Base-by-base conservation (phyloP, 2,888 invertebrate species). In the Parnassius smintheus region DNA sequence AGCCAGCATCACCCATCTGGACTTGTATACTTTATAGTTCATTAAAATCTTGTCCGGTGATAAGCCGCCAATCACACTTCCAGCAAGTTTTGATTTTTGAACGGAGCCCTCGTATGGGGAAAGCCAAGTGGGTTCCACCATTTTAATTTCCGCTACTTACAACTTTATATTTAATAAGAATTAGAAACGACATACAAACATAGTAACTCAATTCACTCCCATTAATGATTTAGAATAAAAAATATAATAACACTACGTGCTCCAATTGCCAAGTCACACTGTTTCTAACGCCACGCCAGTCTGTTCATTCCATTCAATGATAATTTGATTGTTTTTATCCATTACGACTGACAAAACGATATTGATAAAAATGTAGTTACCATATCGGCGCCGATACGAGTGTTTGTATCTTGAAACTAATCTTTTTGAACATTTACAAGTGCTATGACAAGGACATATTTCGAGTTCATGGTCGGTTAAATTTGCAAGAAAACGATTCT, bases 1-100 rank as follows among this genome's bases (percentile, higher is more conserved):
- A 4, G 88, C 86, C 59, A 99, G 87, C 70, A 98, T 95, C 41
- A 96, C 73, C 97, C 97, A 99, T 81, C 98, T 92, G 62, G 93
- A 86, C 68, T 83, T 93, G 82, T 94, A 95, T 45, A 96, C 94
- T 80, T 92, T 93, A 72, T 94, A 94, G 54, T 52, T 52, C 0
- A 57, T 62, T 7, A 69, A 69, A 2, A 65, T 68, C 0, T 65
- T 13, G 9, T 76, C 77, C 41, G 75, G 54, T 0, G 67, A 67
- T 0, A 78, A 57, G 9, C 71, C 78, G 12, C 84, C 85, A 81
- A 83, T 82, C 0, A 82, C 82, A 67, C 82, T 84, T 0, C 81
- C 83, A 1, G 75, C 70, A 42, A 84, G 65, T 0, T 78, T 58
- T 9, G 18, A 9, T 42, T 13, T 44, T 10, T 54, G 10, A n/a